These are phyloP conservation scores for Oreochromis grahami DNA, from an alignment of 2,797 vertebrate genomes.

Conservation along the genomic window DNA sequence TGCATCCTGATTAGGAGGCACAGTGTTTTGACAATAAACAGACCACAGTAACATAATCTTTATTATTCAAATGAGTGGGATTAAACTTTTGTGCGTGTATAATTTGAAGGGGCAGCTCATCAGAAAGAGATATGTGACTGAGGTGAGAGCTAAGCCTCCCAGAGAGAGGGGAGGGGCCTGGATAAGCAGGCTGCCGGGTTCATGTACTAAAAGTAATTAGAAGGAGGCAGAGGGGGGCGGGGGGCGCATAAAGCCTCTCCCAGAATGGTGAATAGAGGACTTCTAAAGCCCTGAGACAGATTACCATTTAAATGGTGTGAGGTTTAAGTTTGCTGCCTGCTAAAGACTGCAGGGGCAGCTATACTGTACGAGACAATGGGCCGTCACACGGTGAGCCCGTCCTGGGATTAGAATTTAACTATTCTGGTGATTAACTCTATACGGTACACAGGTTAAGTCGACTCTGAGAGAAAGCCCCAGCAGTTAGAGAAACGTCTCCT, in stretches of 20 bases:
- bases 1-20: conserved; percentile 4
- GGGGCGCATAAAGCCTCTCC: conserved; percentile 51
- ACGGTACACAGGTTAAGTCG: conserved; percentile 17
- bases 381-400: conserved; percentile 18
- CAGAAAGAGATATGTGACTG: conserved; percentile 43
- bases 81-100: conserved; percentile 16
- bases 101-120: conserved; percentile 36
- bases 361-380: conserved; percentile 67
- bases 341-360: conserved; percentile 39
- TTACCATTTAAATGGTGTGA: conserved; percentile 75
- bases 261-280: conserved; percentile 57
- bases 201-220: conserved; percentile 68
- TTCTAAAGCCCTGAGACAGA: conserved; percentile 57
- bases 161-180: conserved; percentile 17
- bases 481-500: background rate
- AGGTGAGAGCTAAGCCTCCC: conserved; percentile 41
- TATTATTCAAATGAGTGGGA: conserved; percentile 53
- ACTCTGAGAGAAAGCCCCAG: background rate
- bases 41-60: conserved; percentile 19
- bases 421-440: conserved; percentile 42
- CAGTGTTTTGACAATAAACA: conserved; percentile 39
- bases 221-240: background rate
- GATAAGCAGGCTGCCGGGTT: conserved; percentile 31
- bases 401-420: conserved; percentile 47
- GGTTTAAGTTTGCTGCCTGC: conserved; percentile 54